These are phyloP conservation scores for Gymnocypris eckloni DNA, from an alignment of 2,797 vertebrate species.

Conservation along the genomic window DNA sequence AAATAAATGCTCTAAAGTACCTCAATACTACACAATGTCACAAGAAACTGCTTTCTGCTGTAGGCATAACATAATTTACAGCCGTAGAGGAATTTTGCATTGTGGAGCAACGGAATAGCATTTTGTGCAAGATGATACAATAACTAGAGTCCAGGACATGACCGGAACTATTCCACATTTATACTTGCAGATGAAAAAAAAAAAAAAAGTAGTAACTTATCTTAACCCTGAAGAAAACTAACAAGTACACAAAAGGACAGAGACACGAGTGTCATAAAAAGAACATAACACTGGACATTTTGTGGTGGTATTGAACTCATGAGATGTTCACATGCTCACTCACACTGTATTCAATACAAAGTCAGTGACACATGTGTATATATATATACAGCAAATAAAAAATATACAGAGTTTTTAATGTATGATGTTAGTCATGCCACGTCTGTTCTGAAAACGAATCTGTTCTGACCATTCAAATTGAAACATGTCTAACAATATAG, in stretches of 20 bases:
- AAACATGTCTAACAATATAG: not conserved
- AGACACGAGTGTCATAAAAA: not conserved
- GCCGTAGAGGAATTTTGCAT: not conserved
- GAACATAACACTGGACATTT: not conserved
- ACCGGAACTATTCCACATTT: not conserved
- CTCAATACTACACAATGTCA: not conserved
- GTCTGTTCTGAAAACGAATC: not conserved
- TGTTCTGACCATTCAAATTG: not conserved
- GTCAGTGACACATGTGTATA: not conserved
- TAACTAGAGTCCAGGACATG: not conserved
- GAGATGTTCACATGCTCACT: not conserved
- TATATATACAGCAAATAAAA: no score
- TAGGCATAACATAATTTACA: slow-evolving; percentile 4
- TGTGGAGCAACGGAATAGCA: not conserved
- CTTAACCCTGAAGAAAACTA: not conserved
- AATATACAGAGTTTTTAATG: not conserved
- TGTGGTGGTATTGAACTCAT: not conserved
- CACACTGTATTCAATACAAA: not conserved
- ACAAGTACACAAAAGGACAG: not conserved
- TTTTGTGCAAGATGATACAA: slow-evolving; percentile 5
- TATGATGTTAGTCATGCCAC: not conserved
- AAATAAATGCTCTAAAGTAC: slow-evolving; percentile 13
- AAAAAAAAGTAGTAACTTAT: not conserved
- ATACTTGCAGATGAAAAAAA: not conserved
- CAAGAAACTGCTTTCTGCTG: not conserved